Conservation (phyloP, 2,113 vertebrate genomes). For the Danionella cerebrum region DNA sequence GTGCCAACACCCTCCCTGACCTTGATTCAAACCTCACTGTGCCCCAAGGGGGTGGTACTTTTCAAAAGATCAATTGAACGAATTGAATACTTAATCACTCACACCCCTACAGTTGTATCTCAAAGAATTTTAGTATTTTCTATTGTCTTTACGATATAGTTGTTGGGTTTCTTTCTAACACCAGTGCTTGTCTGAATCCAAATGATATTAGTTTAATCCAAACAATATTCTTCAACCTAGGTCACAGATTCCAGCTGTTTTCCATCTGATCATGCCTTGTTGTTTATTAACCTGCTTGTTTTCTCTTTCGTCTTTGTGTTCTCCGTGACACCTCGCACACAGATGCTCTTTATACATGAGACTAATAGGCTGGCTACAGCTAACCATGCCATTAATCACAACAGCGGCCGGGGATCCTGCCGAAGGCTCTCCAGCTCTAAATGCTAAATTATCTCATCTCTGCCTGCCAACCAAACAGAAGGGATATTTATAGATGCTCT, state of each 20-base stretch:
- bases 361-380: constrained; percentile 42
- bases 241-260: constrained; percentile 16
- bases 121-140: no score
- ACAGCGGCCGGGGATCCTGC: constrained; percentile 10
- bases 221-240: constrained; percentile 25
- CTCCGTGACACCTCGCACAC: constrained; percentile 15
- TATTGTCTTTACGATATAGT: no score
- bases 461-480: constrained; percentile 20
- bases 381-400: constrained; percentile 41
- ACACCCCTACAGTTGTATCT: no score
- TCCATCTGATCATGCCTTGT: constrained; percentile 14
- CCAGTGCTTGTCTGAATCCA: background rate
- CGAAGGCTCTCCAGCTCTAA: constrained; percentile 18
- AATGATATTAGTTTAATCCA: background rate
- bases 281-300: constrained; percentile 26
- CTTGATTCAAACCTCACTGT: no score
- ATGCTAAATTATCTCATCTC: constrained; percentile 42
- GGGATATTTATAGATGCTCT: constrained; percentile 28
- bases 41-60: no score
- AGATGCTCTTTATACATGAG: constrained; percentile 22
- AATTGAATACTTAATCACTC: no score
- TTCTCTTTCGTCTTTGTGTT: constrained; percentile 7
- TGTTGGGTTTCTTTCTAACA: background rate
- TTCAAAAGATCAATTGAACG: no score
- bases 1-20: no score